These are phyloP conservation scores for Hypomecis atomaria DNA, from an alignment of 2,888 invertebrate genomes.

Conservation along the genomic window DNA sequence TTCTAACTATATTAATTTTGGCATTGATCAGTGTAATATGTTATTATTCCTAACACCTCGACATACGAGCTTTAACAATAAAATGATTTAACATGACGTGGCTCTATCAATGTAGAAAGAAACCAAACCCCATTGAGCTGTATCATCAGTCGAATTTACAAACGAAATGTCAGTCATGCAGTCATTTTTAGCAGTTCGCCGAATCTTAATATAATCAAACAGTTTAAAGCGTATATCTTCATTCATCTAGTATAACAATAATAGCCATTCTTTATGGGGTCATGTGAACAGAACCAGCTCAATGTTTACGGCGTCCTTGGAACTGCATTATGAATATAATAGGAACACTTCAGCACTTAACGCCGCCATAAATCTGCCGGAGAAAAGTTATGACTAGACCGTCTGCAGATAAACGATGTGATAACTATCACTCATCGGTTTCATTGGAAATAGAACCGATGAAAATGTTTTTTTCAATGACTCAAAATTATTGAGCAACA, in stretches of 20 bases:
- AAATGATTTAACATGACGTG: too few relatives aligned
- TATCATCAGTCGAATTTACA: too few relatives aligned
- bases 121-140: too few relatives aligned
- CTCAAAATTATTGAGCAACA: background rate
- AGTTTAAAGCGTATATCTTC: background rate
- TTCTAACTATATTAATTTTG: too few relatives aligned
- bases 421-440: slow-evolving; percentile 2
- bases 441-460: slow-evolving; percentile 15
- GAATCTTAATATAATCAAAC: too few relatives aligned
- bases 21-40: too few relatives aligned
- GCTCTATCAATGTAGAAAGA: too few relatives aligned
- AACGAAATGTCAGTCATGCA: too few relatives aligned
- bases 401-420: background rate
- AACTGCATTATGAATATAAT: slow-evolving; percentile 51
- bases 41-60: too few relatives aligned
- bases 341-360: slow-evolving; percentile 52
- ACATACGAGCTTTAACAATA: too few relatives aligned
- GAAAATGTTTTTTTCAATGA: background rate
- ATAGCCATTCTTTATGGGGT: background rate
- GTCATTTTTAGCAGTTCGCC: too few relatives aligned
- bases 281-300: slow-evolving; percentile 18
- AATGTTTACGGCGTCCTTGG: slow-evolving; percentile 55
- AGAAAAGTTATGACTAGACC: slow-evolving; percentile 47
- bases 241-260: background rate
- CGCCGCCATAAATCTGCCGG: slow-evolving; percentile 54